These are phyloP conservation scores for Danaus chrysippus DNA, from an alignment of 2,888 invertebrate species.

Conservation along the genomic window DNA sequence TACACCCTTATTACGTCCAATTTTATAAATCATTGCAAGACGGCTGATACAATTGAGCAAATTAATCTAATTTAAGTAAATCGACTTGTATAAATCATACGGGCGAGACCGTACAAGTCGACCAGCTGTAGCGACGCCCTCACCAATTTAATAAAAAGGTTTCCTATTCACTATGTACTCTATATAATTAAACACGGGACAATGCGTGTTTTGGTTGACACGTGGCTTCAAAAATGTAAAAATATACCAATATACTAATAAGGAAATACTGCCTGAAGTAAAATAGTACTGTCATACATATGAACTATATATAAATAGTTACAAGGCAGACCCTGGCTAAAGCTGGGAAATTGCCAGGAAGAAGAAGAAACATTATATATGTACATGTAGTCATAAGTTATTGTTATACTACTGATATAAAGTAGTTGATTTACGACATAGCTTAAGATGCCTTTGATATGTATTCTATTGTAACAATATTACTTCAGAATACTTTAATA, in stretches of 20 bases:
- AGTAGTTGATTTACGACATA: no score
- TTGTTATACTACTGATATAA: no score
- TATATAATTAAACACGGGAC: slow-evolving; percentile 30
- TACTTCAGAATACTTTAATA: no score
- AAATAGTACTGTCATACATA: no score
- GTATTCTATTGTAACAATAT: no score
- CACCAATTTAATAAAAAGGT: slow-evolving; percentile 76
- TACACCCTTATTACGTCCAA: slow-evolving; percentile 11
- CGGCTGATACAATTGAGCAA: slow-evolving; percentile 49
- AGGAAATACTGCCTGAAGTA: background rate
- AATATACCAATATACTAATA: background rate
- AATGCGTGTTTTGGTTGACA: slow-evolving; percentile 38
- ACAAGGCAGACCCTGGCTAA: no score
- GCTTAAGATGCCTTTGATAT: no score
- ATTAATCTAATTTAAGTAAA: slow-evolving; percentile 61
- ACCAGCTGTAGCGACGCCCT: slow-evolving; percentile 52
- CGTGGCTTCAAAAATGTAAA: slow-evolving; percentile 18
- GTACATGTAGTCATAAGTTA: no score
- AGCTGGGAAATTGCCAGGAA: no score
- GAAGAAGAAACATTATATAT: no score
- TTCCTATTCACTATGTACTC: slow-evolving; percentile 51
- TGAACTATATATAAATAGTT: no score
- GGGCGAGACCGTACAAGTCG: slow-evolving; percentile 70
- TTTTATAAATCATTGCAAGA: slow-evolving; percentile 23
- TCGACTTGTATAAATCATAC: slow-evolving; percentile 58